phyloP scores from a whole-genome alignment of 2,888 invertebrate species.

The Lepidocyrtoides sp. region DNA sequence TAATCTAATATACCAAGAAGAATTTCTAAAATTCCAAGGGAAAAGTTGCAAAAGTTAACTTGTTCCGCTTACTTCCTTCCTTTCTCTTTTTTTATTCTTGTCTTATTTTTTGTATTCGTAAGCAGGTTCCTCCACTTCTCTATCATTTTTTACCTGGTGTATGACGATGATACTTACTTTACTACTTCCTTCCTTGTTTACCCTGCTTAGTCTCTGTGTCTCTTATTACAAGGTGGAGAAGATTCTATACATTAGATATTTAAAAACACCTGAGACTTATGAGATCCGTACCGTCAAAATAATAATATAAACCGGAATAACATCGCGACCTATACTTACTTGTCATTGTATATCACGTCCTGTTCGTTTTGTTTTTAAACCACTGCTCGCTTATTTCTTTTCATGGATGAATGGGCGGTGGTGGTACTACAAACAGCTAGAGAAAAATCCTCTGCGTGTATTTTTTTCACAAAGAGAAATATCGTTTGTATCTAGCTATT shows the following conservation, averaged over 20 bases:
- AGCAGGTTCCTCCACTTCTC: too few species aligned
- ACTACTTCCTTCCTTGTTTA: slow-evolving; percentile 56
- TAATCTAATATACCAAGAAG: neutral
- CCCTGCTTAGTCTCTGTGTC: neutral
- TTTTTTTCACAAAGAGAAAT: neutral
- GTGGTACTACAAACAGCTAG: neutral
- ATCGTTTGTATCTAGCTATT: neutral
- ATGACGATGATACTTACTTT: neutral
- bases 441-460: neutral
- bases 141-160: too few species aligned
- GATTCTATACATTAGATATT: neutral
- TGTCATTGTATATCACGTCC: slow-evolving; percentile 43
- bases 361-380: neutral
- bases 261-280: slow-evolving; percentile 57
- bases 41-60: slow-evolving; percentile 40
- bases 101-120: neutral
- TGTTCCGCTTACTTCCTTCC: neutral
- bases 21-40: neutral
- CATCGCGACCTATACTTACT: slow-evolving; percentile 57
- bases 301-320: slow-evolving; percentile 45
- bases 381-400: neutral
- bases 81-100: neutral
- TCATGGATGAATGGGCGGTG: slow-evolving; percentile 46
- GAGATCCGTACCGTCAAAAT: neutral
- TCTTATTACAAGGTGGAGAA: neutral